These are phyloP conservation scores for Polietes domitor DNA, from an alignment of 2,888 invertebrate species.

Conservation along the genomic window DNA sequence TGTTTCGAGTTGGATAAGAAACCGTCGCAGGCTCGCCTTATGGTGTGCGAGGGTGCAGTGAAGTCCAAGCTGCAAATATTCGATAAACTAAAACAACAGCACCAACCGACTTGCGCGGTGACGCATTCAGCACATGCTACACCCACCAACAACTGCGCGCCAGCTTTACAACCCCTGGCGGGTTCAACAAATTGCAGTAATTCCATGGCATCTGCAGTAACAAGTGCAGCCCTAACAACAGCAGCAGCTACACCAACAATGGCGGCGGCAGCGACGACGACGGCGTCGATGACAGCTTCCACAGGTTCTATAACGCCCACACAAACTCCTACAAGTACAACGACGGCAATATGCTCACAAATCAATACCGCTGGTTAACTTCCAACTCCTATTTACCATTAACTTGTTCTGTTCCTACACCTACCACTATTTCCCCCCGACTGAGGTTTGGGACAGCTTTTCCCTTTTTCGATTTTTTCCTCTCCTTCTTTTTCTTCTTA, in stretches of 20 bases:
- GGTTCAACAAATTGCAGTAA: slow-evolving; percentile 15
- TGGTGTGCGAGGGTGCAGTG: slow-evolving; percentile 93
- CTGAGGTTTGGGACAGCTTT: slow-evolving; percentile 45
- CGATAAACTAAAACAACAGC: slow-evolving; percentile 85
- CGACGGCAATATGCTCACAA: slow-evolving; percentile 51
- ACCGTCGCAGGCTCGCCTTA: slow-evolving; percentile 85
- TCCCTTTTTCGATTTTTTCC: slow-evolving; percentile 20
- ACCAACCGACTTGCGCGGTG: slow-evolving; percentile 67
- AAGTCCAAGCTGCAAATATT: slow-evolving; percentile 92
- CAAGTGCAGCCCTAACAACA: slow-evolving; percentile 20
- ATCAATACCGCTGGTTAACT: slow-evolving; percentile 52
- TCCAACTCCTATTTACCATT: not conserved
- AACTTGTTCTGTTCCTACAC: not conserved
- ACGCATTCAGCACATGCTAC: slow-evolving; percentile 22
- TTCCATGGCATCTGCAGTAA: slow-evolving; percentile 33
- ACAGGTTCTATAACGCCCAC: slow-evolving; percentile 59
- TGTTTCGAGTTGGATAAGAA: slow-evolving; percentile 80
- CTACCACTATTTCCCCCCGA: not conserved
- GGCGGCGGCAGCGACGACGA: slow-evolving; percentile 37
- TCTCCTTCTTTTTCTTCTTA: slow-evolving; percentile 3
- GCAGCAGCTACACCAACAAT: slow-evolving; percentile 16
- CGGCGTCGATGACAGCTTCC: slow-evolving; percentile 44
- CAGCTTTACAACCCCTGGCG: slow-evolving; percentile 66
- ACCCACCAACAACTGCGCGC: slow-evolving; percentile 68
- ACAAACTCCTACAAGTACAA: slow-evolving; percentile 56